Evolutionary conservation across 2,797 vertebrate genomes (phyloP), one percentile per base, ranked within the genome.

Genomic region (Erithacus rubecula): DNA sequence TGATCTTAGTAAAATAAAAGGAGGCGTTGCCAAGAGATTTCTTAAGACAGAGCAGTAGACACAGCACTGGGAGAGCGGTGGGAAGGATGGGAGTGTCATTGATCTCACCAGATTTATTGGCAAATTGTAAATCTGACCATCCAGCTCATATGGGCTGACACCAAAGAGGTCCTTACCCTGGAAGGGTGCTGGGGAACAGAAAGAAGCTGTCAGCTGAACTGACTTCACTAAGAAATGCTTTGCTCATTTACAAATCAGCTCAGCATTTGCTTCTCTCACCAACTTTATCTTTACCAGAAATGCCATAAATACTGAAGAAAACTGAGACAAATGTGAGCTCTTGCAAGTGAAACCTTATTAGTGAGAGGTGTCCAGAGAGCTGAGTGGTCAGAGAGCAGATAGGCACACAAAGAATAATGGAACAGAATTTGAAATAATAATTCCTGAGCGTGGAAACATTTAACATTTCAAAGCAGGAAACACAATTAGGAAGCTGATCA

Each of bases 111-210:
- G 68, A 69, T 84, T 83, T 83, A 96, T 10, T 22, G 27, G 87
- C 83, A 97, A 95, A 97, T 86, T 96, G 80, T 92, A 90, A 80
- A 95, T 87, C 87, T 96, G 93, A 90, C 83, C 90, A 95, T 94
- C 90, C 94, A 92, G 89, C 70, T 96, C 87, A 83, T 75, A 84
- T 58, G 67, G 75, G 81, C 86, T 94, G 89, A 91, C 79, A 97
- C 71, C 87, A 92, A 83, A 70, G 47, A 36, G 34, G 29, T 68
- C 60, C 44, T 46, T 63, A 78, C 30, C 60, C 71, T 63, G 53
- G 43, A 67, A 74, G 23, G 34, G 36, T 0, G 3, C 36, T 41
- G 15, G 27, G 36, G 59, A 58, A 82, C 39, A 79, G 32, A 84
- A 30, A 68, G 52, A 56, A 70, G 32, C 21, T 41, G 37, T 26